Evolutionary conservation across 2,797 vertebrate species (phyloP), one percentile per base, ranked within the genome.

Genomic region (Rhynchotus rufescens): DNA sequence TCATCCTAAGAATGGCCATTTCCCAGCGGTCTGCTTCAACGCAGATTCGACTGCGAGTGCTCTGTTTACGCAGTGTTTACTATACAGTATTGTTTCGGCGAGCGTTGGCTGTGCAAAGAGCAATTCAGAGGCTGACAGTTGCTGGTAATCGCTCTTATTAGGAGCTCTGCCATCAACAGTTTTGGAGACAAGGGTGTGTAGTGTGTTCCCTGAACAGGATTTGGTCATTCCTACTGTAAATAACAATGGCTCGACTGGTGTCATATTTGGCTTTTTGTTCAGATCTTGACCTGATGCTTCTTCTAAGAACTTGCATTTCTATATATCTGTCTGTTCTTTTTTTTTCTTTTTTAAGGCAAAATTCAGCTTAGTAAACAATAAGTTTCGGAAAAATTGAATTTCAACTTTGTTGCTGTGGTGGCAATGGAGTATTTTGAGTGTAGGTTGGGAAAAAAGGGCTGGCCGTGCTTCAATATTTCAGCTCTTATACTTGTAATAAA

Each of bases 351-450:
- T 15, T 9, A 7, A 57, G 45, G 5, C 4, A 36, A 9, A 49
- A 57, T 62, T 79, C 28, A 54, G 16, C 8, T 34, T 66, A 5
- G 28, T 61, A 57, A 36, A 80, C 80, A 67, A 45, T 0, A 1
- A 4, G 7, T 45, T 30, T 56, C 3, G 3, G 22, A 21, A 68
- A 45, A 32, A 30, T 8, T 32, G 15, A 71, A 71, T 76, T 16
- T 20, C 21, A 74, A 1, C 13, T 91, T 38, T 71, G 62, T 34
- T 87, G 26, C 56, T 6, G 25, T 34, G 67, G 40, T 34, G 23
- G 7, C n/a, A 64, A 44, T 30, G 21, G 6, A 3, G 2, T 28
- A 1, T n/a, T n/a, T 56, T n/a, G 54, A 19, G n/a, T 3, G 0
- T 49, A 3, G 40, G 2, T 83, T 56, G 64, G 12, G 78, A 68